A percentile compares a stretch with the other conserved stretches of the same genome.
These are phyloP conservation scores for Pelodiscus sinensis DNA, from an alignment of 2,113 vertebrate genomes.

Conservation along the genomic window DNA sequence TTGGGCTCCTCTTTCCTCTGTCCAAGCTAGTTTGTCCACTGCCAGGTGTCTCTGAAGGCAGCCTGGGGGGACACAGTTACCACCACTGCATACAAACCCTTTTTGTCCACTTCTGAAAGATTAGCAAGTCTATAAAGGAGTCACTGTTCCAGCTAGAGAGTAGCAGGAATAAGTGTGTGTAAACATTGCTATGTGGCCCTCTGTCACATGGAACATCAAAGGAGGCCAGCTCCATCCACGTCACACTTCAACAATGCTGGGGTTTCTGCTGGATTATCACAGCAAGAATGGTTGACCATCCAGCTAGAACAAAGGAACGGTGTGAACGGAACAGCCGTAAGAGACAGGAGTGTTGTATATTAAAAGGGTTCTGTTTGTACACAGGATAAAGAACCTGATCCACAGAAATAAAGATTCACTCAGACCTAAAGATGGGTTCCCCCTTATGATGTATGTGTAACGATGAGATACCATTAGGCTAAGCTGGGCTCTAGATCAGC, in stretches of 20 bases:
- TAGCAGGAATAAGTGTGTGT: not conserved
- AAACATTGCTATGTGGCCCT: slow-evolving; percentile 31
- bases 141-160: slow-evolving; percentile 10
- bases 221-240: slow-evolving; percentile 62
- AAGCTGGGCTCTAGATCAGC: not conserved
- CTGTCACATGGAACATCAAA: slow-evolving; percentile 29
- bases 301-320: slow-evolving; percentile 59
- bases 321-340: slow-evolving; percentile 59
- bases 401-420: not conserved
- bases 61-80: not conserved
- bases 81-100: not conserved
- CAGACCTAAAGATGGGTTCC: not conserved
- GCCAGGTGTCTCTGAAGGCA: not conserved
- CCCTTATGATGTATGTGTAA: not conserved
- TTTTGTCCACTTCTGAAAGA: slow-evolving; percentile 26
- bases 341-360: slow-evolving; percentile 29
- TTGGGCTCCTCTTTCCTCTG: not conserved
- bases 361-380: not conserved
- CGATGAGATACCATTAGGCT: not conserved
- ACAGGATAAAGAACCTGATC: not conserved
- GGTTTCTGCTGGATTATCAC: slow-evolving; percentile 65
- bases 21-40: not conserved
- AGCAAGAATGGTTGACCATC: slow-evolving; percentile 59
- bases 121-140: not conserved
- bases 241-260: slow-evolving; percentile 46